Percentiles rank a stretch among this genome's conserved stretches.
phyloP scores from a whole-genome alignment of 2,888 invertebrate species.

The Muscina levida region DNA sequence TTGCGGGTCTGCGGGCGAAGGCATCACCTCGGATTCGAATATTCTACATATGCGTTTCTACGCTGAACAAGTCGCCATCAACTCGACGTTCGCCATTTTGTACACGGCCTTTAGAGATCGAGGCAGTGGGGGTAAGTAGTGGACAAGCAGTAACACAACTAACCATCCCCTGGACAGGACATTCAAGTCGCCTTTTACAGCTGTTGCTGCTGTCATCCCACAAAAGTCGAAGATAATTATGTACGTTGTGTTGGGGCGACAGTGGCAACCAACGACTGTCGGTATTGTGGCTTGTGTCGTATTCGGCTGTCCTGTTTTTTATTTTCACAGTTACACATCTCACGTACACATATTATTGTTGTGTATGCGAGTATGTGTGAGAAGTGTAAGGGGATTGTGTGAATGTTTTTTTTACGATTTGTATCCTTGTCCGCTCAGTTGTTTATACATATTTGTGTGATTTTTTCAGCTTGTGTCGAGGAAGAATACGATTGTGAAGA shows the following conservation, averaged over 20 bases:
- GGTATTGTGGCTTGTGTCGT: no score
- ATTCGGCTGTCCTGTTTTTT: no score
- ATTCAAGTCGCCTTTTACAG: not conserved
- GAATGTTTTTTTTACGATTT: constrained; percentile 1
- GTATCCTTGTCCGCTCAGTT: constrained; percentile 70
- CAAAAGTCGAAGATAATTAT: no score
- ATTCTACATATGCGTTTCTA: constrained; percentile 88
- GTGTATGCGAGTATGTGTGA: not conserved
- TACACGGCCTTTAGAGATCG: constrained; percentile 87
- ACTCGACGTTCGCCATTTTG: constrained; percentile 85
- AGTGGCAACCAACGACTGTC: not conserved
- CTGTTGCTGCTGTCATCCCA: no score
- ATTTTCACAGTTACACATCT: not conserved
- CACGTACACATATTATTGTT: not conserved
- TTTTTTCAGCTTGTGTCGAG: constrained; percentile 72
- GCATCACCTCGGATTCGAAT: constrained; percentile 85
- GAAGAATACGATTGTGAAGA: constrained; percentile 92
- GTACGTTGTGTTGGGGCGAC: not conserved
- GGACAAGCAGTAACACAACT: not conserved
- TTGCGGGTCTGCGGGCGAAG: constrained; percentile 92
- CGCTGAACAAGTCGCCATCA: constrained; percentile 83
- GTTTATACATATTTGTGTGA: constrained; percentile 66
- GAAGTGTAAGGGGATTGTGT: not conserved
- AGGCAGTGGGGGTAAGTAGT: constrained; percentile 56
- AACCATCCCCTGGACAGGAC: no score